These are phyloP conservation scores for Origma solitaria DNA, from an alignment of 2,113 vertebrate genomes.

Conservation along the genomic window DNA sequence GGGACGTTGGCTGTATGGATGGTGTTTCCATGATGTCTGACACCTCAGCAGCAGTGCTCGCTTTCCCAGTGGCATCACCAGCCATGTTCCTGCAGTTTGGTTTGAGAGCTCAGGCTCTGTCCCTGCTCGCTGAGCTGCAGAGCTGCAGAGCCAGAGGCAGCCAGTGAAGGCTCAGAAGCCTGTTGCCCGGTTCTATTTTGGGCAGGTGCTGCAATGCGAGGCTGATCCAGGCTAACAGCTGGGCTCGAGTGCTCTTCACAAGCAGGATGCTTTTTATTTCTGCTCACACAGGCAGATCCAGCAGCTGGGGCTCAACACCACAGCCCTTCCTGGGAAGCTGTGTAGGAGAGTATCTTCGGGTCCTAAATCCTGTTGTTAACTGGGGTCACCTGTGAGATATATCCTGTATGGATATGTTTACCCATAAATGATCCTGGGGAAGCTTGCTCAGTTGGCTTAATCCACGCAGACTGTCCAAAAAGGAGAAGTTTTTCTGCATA, in stretches of 20 bases:
- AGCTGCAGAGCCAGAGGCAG: conserved; percentile 8
- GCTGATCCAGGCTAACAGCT: conserved; percentile 45
- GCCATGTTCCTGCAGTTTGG: not conserved
- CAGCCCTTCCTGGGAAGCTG: not conserved
- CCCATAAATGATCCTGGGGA: not conserved
- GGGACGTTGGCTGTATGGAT: fast-evolving
- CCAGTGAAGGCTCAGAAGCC: not conserved
- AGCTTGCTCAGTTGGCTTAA: not conserved
- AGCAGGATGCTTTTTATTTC: conserved; percentile 2
- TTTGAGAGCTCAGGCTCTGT: not conserved
- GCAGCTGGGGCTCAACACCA: not conserved
- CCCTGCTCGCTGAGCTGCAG: not conserved
- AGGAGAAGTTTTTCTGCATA: not conserved
- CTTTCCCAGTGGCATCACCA: not conserved
- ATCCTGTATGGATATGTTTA: not conserved
- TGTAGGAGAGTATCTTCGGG: not conserved
- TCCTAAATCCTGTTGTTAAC: not conserved
- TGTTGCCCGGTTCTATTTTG: conserved; percentile 34
- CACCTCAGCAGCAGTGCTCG: not conserved
- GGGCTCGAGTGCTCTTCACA: not conserved
- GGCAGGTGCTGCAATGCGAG: conserved; percentile 27
- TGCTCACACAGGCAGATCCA: not conserved
- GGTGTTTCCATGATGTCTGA: not conserved
- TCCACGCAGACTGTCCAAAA: not conserved
- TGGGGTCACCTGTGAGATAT: not conserved